These are phyloP conservation scores for Donacobius atricapilla DNA, from an alignment of 2,113 vertebrate species.

Conservation along the genomic window DNA sequence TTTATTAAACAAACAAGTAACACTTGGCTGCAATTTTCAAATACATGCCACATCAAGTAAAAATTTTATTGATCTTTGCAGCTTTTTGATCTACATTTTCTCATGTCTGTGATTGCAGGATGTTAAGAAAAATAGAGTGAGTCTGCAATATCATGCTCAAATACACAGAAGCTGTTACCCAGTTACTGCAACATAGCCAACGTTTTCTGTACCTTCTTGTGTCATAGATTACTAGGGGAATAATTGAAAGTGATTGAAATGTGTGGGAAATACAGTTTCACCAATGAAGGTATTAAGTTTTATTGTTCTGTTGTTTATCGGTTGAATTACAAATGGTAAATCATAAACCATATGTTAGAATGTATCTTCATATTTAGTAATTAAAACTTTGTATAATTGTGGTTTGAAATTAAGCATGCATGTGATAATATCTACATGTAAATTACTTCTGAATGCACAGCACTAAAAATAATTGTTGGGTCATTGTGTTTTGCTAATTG, in stretches of 20 bases:
- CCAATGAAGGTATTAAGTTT: constrained; percentile 14
- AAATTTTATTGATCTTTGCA: not conserved
- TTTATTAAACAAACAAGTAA: not conserved
- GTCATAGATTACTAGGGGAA: not conserved
- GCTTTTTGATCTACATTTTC: not conserved
- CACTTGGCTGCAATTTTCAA: not conserved
- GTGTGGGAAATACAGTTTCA: constrained; percentile 25
- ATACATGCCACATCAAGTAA: not conserved
- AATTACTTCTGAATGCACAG: constrained; percentile 2
- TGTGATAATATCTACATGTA: not conserved
- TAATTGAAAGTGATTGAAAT: constrained; percentile 34
- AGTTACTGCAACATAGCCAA: not conserved
- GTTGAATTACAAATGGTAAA: constrained; percentile 7
- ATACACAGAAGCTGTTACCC: not conserved
- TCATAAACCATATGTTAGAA: constrained; percentile 17
- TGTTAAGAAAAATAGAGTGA: not conserved
- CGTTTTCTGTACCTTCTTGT: not conserved
- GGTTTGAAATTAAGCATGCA: constrained; percentile 28
- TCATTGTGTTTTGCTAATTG: constrained; percentile 39
- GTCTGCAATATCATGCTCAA: not conserved
- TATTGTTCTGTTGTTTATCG: constrained; percentile 14
- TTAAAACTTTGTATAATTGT: constrained; percentile 26
- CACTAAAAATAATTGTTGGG: constrained; percentile 31
- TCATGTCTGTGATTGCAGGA: not conserved
- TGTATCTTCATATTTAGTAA: constrained; percentile 15